Percentiles rank a stretch among this genome's conserved stretches.
phyloP scores from a whole-genome alignment of 2,797 vertebrate genomes.

The Emys orbicularis region DNA sequence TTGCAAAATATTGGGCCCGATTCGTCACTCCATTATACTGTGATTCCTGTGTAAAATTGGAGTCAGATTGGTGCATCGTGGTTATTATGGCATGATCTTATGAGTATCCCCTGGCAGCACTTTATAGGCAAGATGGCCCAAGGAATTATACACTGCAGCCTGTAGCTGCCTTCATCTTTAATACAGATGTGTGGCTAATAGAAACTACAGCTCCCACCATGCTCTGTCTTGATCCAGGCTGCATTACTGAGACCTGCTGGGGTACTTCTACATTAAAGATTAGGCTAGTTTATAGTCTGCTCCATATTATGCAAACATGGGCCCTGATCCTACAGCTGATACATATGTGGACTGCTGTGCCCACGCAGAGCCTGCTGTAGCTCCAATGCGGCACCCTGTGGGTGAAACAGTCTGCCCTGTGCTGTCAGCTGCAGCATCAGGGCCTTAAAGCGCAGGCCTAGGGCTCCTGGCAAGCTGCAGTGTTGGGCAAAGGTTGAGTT shows the following conservation, averaged over 20 bases:
- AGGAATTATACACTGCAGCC: neutral
- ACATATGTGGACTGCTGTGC: neutral
- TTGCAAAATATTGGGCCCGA: neutral
- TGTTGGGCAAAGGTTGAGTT: neutral
- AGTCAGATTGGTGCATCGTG: neutral
- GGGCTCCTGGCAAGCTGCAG: neutral
- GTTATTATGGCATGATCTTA: neutral
- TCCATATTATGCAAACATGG: neutral
- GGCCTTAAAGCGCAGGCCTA: neutral
- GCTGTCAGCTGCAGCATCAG: neutral
- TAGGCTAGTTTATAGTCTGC: neutral
- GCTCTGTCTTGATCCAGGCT: neutral
- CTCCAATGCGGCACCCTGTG: neutral
- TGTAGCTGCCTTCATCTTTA: neutral
- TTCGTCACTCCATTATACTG: neutral
- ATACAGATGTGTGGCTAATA: neutral
- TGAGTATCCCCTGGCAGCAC: neutral
- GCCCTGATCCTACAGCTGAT: neutral
- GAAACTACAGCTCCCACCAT: neutral
- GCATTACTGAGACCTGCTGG: neutral
- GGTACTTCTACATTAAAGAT: rapidly evolving
- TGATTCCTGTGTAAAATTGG: neutral
- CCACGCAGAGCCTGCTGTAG: neutral
- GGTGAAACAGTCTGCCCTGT: neutral
- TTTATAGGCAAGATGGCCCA: neutral